Evolutionary conservation across 2,797 vertebrate genomes (phyloP).

Genomic region (Urosaurus nigricauda): DNA sequence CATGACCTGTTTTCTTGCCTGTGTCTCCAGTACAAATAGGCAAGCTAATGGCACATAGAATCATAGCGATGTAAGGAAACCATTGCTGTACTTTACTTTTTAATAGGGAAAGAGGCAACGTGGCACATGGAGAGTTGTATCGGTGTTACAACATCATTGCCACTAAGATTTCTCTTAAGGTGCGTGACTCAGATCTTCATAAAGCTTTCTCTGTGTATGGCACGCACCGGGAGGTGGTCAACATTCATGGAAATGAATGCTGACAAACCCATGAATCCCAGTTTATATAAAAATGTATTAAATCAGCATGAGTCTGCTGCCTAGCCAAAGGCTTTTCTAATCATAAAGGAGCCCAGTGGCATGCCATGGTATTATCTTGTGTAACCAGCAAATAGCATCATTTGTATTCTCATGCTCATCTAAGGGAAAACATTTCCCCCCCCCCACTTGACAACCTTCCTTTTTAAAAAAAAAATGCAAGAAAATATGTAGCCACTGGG

Average conservation of each 20-base stretch:
- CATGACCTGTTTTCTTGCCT: too few relatives aligned
- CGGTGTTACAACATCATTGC: background rate
- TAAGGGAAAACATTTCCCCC: slow-evolving; percentile 54
- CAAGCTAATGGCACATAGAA: too few relatives aligned
- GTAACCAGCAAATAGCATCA: slow-evolving; percentile 48
- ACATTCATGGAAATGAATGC: slow-evolving; percentile 4
- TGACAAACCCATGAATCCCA: slow-evolving; percentile 40
- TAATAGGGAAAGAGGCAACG: background rate
- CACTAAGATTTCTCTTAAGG: background rate
- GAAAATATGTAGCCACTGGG: slow-evolving; percentile 56
- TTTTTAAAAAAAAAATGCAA: slow-evolving; percentile 26
- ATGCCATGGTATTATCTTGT: slow-evolving; percentile 38
- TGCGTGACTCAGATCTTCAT: background rate
- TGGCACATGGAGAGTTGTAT: background rate
- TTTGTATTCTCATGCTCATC: slow-evolving; percentile 3
- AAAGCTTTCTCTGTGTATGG: background rate
- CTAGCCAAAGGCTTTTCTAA: slow-evolving; percentile 33
- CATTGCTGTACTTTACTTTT: background rate
- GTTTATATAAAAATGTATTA: slow-evolving; percentile 47
- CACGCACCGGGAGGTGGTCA: too few relatives aligned
- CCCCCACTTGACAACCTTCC: slow-evolving; percentile 27
- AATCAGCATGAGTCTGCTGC: background rate
- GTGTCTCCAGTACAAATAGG: too few relatives aligned
- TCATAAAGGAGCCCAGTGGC: background rate
- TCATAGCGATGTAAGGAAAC: too few relatives aligned